Percentiles rank a stretch among this genome's conserved stretches.
These are phyloP conservation scores for Hippocampus guttulatus DNA, from an alignment of 2,113 vertebrate genomes.

Conservation along the genomic window DNA sequence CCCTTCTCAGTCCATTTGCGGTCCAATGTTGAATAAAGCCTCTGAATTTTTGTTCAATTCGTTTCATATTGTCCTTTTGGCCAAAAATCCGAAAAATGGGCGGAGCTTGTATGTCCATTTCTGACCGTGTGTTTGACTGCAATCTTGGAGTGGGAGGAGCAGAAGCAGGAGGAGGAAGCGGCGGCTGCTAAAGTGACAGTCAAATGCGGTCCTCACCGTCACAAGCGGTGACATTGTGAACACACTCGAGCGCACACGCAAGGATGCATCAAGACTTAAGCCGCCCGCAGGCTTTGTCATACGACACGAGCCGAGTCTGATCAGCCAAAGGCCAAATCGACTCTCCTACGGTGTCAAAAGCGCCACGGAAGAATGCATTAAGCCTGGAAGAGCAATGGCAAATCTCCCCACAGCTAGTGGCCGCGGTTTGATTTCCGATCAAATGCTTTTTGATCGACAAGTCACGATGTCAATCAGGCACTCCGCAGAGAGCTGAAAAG, in stretches of 20 bases:
- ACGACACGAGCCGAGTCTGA: slow-evolving; percentile 5
- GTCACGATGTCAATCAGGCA: slow-evolving; percentile 1
- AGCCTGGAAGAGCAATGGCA: slow-evolving; percentile 22
- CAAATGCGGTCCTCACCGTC: background rate
- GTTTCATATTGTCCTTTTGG: no score
- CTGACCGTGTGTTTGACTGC: background rate
- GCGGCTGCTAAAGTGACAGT: background rate
- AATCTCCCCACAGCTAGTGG: slow-evolving; percentile 6
- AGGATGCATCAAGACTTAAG: slow-evolving; percentile 1
- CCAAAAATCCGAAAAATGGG: no score
- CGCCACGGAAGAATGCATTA: slow-evolving; percentile 8
- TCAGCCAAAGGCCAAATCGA: slow-evolving; percentile 15
- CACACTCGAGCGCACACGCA: background rate
- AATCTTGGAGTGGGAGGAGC: background rate
- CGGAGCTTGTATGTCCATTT: background rate
- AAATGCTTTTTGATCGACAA: slow-evolving; percentile 23
- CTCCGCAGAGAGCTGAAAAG: slow-evolving; percentile 10
- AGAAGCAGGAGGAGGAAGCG: background rate
- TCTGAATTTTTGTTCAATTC: no score
- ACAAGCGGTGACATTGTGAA: slow-evolving; percentile 1
- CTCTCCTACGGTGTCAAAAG: slow-evolving; percentile 4
- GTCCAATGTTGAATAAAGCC: no score
- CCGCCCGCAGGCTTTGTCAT: slow-evolving; percentile 24
- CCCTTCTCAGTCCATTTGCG: no score
- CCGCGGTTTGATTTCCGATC: slow-evolving; percentile 15